Base-by-base conservation (phyloP, 1,140 invertebrate species). In the Ceratosolen solmsi region DNA sequence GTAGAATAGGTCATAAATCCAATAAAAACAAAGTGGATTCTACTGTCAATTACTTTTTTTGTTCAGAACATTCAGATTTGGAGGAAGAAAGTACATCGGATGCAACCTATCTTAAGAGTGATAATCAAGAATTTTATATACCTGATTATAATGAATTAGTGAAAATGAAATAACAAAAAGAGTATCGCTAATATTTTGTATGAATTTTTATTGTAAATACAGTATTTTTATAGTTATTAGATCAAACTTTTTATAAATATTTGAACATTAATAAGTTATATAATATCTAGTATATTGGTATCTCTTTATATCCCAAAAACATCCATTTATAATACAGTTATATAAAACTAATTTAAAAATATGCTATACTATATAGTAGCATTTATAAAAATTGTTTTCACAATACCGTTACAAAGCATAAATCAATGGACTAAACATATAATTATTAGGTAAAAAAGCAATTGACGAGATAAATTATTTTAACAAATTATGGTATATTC, bases 21-120 rank as follows among this genome's bases (percentile, higher is more conserved):
- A 7, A n/a, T 51, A 71, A 58, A 46, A 38, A 60, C 38, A 15
- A 82, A 36, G n/a, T 0, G 33, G 63, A 51, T 54, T 63, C 75
- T 0, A 51, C 85, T 27, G 41, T 86, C 0, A 89, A 89, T 86
- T 90, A 85, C 72, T 90, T 90, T 68, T 87, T 89, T 75, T 84
- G 88, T 84, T 76, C 56, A 36, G 86, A 87, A 15, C 74, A 83
- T 25, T 84, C 85, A 1, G 88, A 86, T 65, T 88, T 87, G 22
- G 89, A 90, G 17, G 84, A 86, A 25, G 89, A 90, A 54, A 68
- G 73, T 63, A 74, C 54, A 56, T 11, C 17, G 79, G 17, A 71
- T 60, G 41, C 8, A n/a, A 75, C 75, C 36, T 51, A 9, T 72
- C 70, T 41, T 76, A 54, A 73, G 54, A 80, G 36, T 49, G 70